Base-by-base conservation (phyloP, 2,113 vertebrate species). In the Platichthys stellatus region DNA sequence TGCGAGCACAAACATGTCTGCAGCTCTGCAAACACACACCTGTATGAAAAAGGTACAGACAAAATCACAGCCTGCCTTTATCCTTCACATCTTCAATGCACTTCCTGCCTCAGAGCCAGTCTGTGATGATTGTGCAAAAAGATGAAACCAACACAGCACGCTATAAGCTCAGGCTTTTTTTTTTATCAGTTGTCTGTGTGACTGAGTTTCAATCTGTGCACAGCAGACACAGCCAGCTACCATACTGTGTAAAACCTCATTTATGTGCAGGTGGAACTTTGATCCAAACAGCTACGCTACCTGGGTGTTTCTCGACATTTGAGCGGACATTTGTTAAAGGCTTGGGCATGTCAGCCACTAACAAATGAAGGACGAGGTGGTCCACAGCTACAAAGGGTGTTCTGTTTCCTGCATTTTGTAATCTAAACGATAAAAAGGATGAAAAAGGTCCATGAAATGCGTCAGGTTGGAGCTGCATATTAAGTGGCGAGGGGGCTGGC, bases 391-490 rank as follows among this genome's bases (percentile, higher is more conserved):
- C 90, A 91, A 89, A 88, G 81, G 63, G 73, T 57, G 66, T 79
- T 72, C 85, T 90, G 85, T 90, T 91, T 83, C 54, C 73, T 53
- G 83, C 72, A 84, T 86, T 88, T 89, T 81, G 83, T 78, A 74
- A 87, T 84, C 67, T 53, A 61, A 90, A 79, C 59, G 72, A 83
- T 92, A 82, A 86, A 93, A 91, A 75, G 87, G 81, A 87, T 79
- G 85, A 82, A 80, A 90, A 82, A 76, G 74, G 76, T 71, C 89
- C 90, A 90, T 92, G 89, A 92, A 92, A 92, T 89, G 82, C 73
- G 61, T 57, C 86, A 75, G 86, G 79, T 89, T 40, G 54, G 87
- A 69, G 76, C 81, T 87, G 91, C 83, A 91, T 92, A 83, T 87
- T 85, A 91, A 92, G 88, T 81, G 81, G 76, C 3, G 76, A 74